These are phyloP conservation scores for Podarcis raffonei DNA, from an alignment of 2,113 vertebrate species.

Conservation along the genomic window DNA sequence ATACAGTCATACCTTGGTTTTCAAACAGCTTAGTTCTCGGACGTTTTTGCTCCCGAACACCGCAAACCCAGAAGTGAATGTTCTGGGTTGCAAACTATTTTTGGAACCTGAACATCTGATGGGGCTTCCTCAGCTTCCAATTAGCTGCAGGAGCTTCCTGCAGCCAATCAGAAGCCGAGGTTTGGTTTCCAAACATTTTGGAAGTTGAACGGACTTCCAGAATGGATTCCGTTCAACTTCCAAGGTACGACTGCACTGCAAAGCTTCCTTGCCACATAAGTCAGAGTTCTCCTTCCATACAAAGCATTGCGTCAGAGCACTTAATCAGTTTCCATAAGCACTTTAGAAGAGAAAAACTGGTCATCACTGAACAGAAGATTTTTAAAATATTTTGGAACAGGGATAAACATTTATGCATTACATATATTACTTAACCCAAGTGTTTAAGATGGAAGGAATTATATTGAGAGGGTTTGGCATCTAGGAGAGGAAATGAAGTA, in stretches of 20 bases:
- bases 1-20: background rate
- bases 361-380: background rate
- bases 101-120: no score
- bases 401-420: background rate
- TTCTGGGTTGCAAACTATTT: no score
- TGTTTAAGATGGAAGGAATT: background rate
- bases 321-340: background rate
- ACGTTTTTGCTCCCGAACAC: no score
- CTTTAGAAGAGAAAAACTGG: background rate
- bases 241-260: background rate
- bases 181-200: no score
- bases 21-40: no score
- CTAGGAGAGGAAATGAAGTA: background rate
- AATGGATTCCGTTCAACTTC: no score
- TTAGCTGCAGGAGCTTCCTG: no score
- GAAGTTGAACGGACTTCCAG: no score
- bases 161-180: no score
- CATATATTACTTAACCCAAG: background rate
- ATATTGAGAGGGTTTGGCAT: background rate
- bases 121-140: no score
- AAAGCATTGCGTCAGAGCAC: background rate
- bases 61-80: no score
- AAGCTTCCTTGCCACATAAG: background rate
- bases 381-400: background rate
- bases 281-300: background rate